A percentile compares a stretch with the other conserved stretches of the same genome.
Conservation (phyloP, 1,140 invertebrate species). For the Bombus turneri region DNA sequence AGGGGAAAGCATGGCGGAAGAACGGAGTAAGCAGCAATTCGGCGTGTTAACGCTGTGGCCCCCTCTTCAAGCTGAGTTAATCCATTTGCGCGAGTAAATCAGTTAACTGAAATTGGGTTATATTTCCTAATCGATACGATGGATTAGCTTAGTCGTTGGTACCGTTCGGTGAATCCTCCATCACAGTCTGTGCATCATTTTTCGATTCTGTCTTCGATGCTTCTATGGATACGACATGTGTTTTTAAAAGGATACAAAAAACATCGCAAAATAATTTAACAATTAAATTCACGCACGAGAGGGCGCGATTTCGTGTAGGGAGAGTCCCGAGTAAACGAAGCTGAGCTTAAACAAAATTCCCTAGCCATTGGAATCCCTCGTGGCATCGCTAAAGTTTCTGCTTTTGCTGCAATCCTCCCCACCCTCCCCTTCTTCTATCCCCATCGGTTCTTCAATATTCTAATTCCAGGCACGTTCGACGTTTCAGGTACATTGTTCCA, state of each 20-base stretch:
- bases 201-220: fast-evolving
- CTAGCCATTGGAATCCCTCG: conserved; percentile 4
- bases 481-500: conserved; percentile 23
- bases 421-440: fast-evolving
- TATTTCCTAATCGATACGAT: conserved; percentile 74
- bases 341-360: conserved; percentile 29
- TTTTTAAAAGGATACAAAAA: too few relatives aligned
- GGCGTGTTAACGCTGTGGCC: conserved; percentile 56
- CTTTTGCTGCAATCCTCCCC: neutral
- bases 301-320: neutral
- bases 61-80: conserved; percentile 63
- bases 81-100: conserved; percentile 71
- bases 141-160: conserved; percentile 67
- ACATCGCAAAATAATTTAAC: neutral
- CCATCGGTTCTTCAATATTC: neutral
- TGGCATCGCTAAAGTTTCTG: conserved; percentile 33
- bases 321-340: neutral
- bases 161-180: conserved; percentile 29
- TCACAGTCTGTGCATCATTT: neutral
- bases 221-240: too few relatives aligned
- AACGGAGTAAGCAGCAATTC: conserved; percentile 66
- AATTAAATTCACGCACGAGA: neutral
- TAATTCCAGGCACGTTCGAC: conserved; percentile 48
- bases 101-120: conserved; percentile 72
- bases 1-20: conserved; percentile 44